Conservation (phyloP, 2,113 vertebrate genomes). For the Dicaeum eximium region DNA sequence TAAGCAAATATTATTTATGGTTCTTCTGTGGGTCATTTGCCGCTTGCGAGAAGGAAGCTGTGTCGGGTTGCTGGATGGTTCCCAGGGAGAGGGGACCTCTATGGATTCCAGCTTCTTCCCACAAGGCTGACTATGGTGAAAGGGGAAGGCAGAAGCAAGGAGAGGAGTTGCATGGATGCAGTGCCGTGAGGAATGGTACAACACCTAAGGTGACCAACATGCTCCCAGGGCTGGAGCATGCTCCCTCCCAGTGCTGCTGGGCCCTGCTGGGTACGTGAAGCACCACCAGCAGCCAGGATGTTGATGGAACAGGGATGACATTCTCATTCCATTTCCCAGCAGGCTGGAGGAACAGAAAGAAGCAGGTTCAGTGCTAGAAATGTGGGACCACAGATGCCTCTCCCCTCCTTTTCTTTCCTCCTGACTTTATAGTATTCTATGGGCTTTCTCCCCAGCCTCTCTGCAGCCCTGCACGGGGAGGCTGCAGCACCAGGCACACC, state of each 20-base stretch:
- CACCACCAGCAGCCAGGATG: background rate
- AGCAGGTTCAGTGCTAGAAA: background rate
- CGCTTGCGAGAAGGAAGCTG: background rate
- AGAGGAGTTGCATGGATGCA: background rate
- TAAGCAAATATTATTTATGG: background rate
- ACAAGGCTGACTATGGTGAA: rapidly evolving
- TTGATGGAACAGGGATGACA: background rate
- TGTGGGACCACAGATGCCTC: background rate
- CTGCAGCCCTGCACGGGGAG: background rate
- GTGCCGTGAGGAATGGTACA: rapidly evolving
- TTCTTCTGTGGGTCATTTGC: rapidly evolving
- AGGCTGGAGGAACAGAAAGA: background rate
- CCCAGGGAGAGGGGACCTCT: background rate
- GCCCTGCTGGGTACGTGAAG: background rate
- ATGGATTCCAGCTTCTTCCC: background rate
- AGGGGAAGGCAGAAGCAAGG: background rate
- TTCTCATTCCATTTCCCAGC: background rate
- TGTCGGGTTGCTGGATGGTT: background rate
- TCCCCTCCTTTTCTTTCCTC: background rate
- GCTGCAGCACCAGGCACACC: background rate
- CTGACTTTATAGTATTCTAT: rapidly evolving
- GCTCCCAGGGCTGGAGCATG: rapidly evolving
- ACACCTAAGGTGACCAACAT: background rate
- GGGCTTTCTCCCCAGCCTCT: background rate
- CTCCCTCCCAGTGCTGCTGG: background rate